Evolutionary conservation across 35 echinoderm and acorn worm species (phyloP).

Genomic region (Ophiothrix spiculata): DNA sequence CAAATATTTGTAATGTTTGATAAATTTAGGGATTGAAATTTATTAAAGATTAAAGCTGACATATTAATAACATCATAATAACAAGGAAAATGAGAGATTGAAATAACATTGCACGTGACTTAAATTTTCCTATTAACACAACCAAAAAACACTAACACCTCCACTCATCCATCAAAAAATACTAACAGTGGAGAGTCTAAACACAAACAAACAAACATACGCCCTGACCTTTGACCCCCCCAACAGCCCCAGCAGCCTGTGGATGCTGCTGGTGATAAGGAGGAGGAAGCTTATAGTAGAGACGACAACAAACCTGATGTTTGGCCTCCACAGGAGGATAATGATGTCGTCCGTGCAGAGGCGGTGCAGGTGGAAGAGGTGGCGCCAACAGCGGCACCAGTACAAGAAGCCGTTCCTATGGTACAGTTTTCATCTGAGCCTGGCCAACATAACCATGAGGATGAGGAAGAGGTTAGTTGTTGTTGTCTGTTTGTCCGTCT

Average conservation of each 20-base stretch:
- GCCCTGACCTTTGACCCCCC: constrained; percentile 12
- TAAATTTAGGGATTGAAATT: too few relatives aligned
- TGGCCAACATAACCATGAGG: not conserved
- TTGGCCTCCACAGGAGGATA: constrained; percentile 10
- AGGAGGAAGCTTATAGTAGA: not conserved
- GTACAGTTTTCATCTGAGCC: not conserved
- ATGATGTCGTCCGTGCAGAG: not conserved
- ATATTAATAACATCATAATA: too few relatives aligned
- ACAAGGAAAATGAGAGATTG: too few relatives aligned
- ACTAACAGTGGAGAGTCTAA: not conserved
- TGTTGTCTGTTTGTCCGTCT: not conserved
- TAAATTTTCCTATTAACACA: not conserved
- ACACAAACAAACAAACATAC: constrained; percentile 16
- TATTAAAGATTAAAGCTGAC: too few relatives aligned
- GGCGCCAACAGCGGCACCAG: not conserved
- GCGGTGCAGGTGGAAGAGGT: not conserved
- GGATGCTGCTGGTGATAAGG: not conserved
- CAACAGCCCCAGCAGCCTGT: not conserved
- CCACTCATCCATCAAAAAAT: too few relatives aligned
- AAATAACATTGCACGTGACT: not conserved
- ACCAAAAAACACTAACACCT: not conserved
- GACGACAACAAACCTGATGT: constrained; percentile 11
- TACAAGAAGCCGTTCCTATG: not conserved
- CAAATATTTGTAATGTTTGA: too few relatives aligned
- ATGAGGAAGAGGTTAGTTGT: not conserved